phyloP scores from a whole-genome alignment of 2,888 invertebrate species.

The Hymenopus coronatus region DNA sequence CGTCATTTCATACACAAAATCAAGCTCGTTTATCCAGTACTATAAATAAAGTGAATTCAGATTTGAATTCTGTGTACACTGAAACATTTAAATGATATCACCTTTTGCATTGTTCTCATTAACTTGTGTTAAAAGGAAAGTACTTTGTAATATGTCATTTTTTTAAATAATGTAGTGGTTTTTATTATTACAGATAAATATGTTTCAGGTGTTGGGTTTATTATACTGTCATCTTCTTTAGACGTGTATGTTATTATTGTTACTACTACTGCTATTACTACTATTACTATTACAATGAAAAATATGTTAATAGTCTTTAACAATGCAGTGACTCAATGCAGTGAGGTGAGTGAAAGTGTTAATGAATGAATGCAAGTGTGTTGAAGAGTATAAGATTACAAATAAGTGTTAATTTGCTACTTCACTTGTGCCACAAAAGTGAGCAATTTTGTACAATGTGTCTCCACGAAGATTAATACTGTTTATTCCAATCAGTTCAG shows the following conservation, averaged over 20 bases:
- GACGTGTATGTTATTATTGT: background rate
- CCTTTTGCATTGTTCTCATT: background rate
- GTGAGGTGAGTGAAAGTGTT: background rate
- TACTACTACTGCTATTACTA: background rate
- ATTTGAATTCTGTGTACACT: background rate
- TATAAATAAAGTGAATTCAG: background rate
- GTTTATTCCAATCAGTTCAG: background rate
- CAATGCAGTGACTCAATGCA: background rate
- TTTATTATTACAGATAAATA: conserved; percentile 16
- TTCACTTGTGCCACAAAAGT: background rate
- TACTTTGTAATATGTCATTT: conserved; percentile 21
- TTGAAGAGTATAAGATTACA: background rate
- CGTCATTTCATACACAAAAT: background rate
- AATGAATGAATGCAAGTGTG: background rate
- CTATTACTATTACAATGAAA: background rate
- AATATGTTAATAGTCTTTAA: conserved; percentile 2
- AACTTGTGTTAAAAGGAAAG: conserved; percentile 19
- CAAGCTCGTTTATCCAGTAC: background rate
- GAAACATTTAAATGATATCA: background rate
- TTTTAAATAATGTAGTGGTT: conserved; percentile 20
- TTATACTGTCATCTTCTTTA: conserved; percentile 1
- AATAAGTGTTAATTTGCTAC: background rate
- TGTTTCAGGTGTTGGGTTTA: conserved; percentile 19
- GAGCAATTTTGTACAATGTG: background rate
- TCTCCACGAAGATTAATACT: background rate